Evolutionary conservation across 2,888 invertebrate genomes (phyloP).

Genomic region (Lamellibrachia satsuma): DNA sequence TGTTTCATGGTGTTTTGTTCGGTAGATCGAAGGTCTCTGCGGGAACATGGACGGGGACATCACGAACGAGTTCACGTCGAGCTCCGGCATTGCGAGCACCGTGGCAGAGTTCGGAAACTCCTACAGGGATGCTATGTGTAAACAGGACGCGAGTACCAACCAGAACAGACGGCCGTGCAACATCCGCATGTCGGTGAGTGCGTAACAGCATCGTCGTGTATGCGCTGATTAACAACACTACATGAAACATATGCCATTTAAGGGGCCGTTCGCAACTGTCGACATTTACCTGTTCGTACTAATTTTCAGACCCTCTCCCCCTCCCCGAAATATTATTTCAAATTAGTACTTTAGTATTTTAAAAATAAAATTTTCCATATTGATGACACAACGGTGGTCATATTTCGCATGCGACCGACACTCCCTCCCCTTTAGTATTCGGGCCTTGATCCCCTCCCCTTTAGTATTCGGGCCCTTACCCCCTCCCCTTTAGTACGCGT

Average conservation of each 20-base stretch:
- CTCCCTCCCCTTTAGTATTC: too few species aligned
- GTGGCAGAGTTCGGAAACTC: conserved; percentile 35
- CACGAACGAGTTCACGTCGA: conserved; percentile 39
- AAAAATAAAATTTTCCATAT: too few species aligned
- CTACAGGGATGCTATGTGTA: conserved; percentile 27
- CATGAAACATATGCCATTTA: background rate
- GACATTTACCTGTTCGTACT: too few species aligned
- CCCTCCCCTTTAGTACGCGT: too few species aligned
- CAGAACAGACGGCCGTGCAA: conserved; percentile 30
- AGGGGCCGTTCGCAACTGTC: too few species aligned
- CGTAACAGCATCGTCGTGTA: background rate
- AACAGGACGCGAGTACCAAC: conserved; percentile 5
- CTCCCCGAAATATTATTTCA: too few species aligned
- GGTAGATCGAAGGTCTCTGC: conserved; percentile 77
- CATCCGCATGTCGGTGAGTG: conserved; percentile 27
- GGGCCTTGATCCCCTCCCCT: too few species aligned
- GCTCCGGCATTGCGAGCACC: conserved; percentile 33
- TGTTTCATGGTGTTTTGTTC: background rate
- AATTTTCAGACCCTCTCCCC: too few species aligned
- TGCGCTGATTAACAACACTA: background rate
- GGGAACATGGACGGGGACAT: conserved; percentile 72
- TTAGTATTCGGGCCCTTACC: too few species aligned
- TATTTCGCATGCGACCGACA: too few species aligned
- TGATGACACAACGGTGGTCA: too few species aligned
- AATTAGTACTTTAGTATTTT: too few species aligned